Percentiles rank a stretch among this genome's conserved stretches.
Evolutionary conservation across 2,113 vertebrate species (phyloP).

Genomic region (Caranx melampygus): DNA sequence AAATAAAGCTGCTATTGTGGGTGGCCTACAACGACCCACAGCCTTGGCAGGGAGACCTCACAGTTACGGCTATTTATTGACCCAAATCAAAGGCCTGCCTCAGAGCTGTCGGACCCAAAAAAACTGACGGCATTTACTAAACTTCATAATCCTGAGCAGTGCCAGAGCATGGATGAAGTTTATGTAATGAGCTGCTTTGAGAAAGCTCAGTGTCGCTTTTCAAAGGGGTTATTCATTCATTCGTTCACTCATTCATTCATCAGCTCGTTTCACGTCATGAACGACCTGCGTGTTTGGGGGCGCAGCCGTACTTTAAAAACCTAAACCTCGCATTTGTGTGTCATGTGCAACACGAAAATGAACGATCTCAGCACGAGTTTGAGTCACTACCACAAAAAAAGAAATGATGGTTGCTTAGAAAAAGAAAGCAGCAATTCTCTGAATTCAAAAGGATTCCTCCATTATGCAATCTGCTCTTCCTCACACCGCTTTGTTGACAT

Average conservation of each 20-base stretch:
- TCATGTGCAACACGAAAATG: constrained; percentile 28
- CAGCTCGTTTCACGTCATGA: constrained; percentile 47
- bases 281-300: constrained; percentile 13
- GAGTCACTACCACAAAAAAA: constrained; percentile 14
- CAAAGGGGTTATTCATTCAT: constrained; percentile 64
- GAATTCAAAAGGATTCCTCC: not conserved
- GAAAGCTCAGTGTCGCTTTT: constrained; percentile 46
- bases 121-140: constrained; percentile 65
- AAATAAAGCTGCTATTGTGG: constrained; percentile 85
- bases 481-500: constrained; percentile 32
- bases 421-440: not conserved
- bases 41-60: constrained; percentile 72
- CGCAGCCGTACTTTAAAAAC: constrained; percentile 49
- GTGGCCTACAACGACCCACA: constrained; percentile 78
- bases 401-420: constrained; percentile 16
- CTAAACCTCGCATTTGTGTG: constrained; percentile 31
- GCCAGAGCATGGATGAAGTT: constrained; percentile 49
- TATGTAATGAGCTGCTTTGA: constrained; percentile 61
- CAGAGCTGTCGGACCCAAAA: constrained; percentile 60
- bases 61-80: constrained; percentile 78
- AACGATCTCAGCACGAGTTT: constrained; percentile 23
- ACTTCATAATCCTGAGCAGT: constrained; percentile 61
- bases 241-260: constrained; percentile 50
- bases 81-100: constrained; percentile 74
- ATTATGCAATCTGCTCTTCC: not conserved